Conservation (phyloP, 2,888 invertebrate species). For the Allygus modestus region DNA sequence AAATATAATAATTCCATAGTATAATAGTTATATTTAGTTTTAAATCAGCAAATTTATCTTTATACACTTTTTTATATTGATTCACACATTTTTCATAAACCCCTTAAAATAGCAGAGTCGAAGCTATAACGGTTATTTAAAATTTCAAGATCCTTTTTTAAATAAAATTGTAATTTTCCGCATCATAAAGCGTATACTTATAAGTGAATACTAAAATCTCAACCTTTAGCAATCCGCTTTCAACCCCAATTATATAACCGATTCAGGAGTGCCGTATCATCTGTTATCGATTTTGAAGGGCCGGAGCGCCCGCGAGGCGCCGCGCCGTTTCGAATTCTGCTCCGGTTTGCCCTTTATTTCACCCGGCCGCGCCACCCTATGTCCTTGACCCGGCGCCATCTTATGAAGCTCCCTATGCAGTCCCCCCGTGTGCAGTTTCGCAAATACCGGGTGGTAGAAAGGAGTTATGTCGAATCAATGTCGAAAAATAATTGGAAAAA, state of each 20-base stretch:
- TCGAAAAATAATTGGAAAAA: too few relatives aligned
- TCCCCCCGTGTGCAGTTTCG: conserved; percentile 6
- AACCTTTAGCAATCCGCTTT: background rate
- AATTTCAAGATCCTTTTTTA: too few relatives aligned
- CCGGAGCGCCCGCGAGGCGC: conserved; percentile 11
- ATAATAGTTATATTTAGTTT: background rate
- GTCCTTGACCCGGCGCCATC: conserved; percentile 29
- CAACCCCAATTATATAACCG: conserved; percentile 39
- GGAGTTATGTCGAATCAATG: background rate
- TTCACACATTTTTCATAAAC: too few relatives aligned
- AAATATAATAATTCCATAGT: too few relatives aligned
- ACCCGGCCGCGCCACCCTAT: background rate
- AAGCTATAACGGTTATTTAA: too few relatives aligned
- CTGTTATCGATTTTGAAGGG: conserved; percentile 29
- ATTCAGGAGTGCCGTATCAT: background rate
- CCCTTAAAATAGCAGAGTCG: too few relatives aligned
- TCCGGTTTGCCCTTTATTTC: conserved; percentile 17
- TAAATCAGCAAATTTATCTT: too few relatives aligned
- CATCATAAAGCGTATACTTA: too few relatives aligned
- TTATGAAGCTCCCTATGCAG: conserved; percentile 7
- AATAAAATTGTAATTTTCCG: too few relatives aligned
- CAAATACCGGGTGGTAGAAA: background rate
- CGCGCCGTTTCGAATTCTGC: conserved; percentile 6
- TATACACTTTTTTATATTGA: too few relatives aligned
- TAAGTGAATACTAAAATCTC: too few relatives aligned